Evolutionary conservation across 2,113 vertebrate genomes (phyloP), one percentile per base, ranked within the genome.

Genomic region (Turnix velox): DNA sequence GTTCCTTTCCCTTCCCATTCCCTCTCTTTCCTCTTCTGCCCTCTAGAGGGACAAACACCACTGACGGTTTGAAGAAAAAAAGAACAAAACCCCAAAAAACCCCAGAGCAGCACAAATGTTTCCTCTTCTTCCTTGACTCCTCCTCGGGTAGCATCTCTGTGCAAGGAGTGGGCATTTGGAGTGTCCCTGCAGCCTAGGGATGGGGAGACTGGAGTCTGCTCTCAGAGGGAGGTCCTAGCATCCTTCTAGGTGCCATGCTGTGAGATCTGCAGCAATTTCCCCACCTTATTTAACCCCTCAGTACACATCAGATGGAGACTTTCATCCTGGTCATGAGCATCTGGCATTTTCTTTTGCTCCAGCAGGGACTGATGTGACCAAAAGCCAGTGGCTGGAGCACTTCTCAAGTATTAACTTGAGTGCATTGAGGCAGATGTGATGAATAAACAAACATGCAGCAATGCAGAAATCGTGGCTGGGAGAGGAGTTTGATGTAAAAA

Each of bases 11-110:
- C 24, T 68, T 71, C 22, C 54, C 33, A 10, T 84, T 84, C 63
- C 84, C 65, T 88, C 33, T 40, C 66, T 84, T 84, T 74, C 84
- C 48, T 76, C 45, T 62, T 82, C 90, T 79, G 81, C 90, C 89
- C 89, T 91, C 84, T 89, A 79, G 66, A 87, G 87, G 71, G 33
- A 72, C 88, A 76, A 81, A 13, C 3, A 2, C 31, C 35, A 48
- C 48, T 22, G 25, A 27, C 6, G 13, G 37, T 89, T 59, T 35
- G 20, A 77, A 78, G 35, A 12, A 49, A 23, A 10, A 3, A 17
- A 20, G 1, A 2, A 2, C 3, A 3, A 67, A 43, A 85, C 62
- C 31, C 35, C 1, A 4, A 3, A 67, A 43, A 85, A 67, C 31
- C 35, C n/a, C 30, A 40, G 30, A 39, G 58, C 0, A 2, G 35